A percentile compares a stretch with the other conserved stretches of the same genome.
These are phyloP conservation scores for Ischnura elegans DNA, from an alignment of 2,888 invertebrate species.

Conservation along the genomic window DNA sequence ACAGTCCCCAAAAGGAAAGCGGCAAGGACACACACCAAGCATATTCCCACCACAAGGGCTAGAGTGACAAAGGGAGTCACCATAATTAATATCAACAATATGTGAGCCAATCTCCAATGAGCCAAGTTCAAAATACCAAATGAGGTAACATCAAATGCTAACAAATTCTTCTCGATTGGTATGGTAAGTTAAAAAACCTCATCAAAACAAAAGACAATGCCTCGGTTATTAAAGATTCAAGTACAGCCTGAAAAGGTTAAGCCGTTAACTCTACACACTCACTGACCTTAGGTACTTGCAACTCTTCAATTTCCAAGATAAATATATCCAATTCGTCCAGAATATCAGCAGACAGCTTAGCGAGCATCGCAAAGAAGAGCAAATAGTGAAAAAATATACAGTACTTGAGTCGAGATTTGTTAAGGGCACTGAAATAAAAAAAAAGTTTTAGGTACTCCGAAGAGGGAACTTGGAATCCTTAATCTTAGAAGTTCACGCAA, in stretches of 20 bases:
- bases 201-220: not conserved
- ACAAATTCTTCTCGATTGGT: not conserved
- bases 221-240: not conserved
- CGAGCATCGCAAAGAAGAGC: conserved; percentile 93
- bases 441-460: conserved; percentile 68
- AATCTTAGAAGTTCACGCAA: not conserved
- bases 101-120: not conserved
- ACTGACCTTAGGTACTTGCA: conserved; percentile 90
- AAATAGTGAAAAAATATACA: conserved; percentile 96
- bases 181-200: not conserved
- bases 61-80: conserved; percentile 75
- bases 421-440: conserved; percentile 90
- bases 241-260: not conserved
- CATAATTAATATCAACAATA: not conserved
- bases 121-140: not conserved
- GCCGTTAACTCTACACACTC: not conserved
- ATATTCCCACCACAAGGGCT: conserved; percentile 96
- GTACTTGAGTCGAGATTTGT: conserved; percentile 96
- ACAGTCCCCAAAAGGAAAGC: conserved; percentile 90
- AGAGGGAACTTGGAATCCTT: not conserved
- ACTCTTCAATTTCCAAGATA: conserved; percentile 94
- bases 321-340: conserved; percentile 96
- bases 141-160: not conserved
- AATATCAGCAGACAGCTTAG: conserved; percentile 94
- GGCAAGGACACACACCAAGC: conserved; percentile 93